phyloP scores from a whole-genome alignment of 1,140 invertebrate species.

The Aphaenogaster floridana region DNA sequence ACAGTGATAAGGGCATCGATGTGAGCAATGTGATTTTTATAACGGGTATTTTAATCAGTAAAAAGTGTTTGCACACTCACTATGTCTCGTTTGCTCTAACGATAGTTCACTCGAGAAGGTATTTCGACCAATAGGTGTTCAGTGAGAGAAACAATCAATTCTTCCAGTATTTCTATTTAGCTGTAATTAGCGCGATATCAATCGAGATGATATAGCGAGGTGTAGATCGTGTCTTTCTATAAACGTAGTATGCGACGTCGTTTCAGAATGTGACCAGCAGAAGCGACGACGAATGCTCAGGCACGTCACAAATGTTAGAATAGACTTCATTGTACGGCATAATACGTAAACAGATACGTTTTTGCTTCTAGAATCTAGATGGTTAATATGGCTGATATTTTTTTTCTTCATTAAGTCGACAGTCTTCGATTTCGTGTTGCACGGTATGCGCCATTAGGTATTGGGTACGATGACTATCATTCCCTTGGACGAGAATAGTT shows the following conservation, averaged over 20 bases:
- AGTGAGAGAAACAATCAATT: slow-evolving; percentile 62
- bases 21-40: slow-evolving; percentile 47
- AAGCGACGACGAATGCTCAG: slow-evolving; percentile 40
- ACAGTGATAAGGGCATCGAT: not conserved
- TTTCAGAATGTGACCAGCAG: slow-evolving; percentile 49
- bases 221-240: slow-evolving; percentile 30
- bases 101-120: slow-evolving; percentile 29
- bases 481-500: slow-evolving; percentile 35
- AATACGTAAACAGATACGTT: slow-evolving; percentile 1
- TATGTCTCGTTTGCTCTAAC: slow-evolving; percentile 54
- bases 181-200: slow-evolving; percentile 43
- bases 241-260: not conserved
- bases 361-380: not conserved
- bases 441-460: slow-evolving; percentile 65
- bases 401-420: not conserved
- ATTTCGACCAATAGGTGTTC: slow-evolving; percentile 67
- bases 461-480: slow-evolving; percentile 43
- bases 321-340: slow-evolving; percentile 46
- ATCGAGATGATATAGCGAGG: slow-evolving; percentile 35
- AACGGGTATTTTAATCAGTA: slow-evolving; percentile 50
- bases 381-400: not conserved
- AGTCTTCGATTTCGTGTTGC: slow-evolving; percentile 60
- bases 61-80: slow-evolving; percentile 13
- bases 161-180: slow-evolving; percentile 64
- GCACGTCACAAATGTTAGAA: slow-evolving; percentile 14